A percentile compares a stretch with the other conserved stretches of the same genome.
Evolutionary conservation across 1,140 invertebrate genomes (phyloP).

Genomic region (Drosophila persimilis): DNA sequence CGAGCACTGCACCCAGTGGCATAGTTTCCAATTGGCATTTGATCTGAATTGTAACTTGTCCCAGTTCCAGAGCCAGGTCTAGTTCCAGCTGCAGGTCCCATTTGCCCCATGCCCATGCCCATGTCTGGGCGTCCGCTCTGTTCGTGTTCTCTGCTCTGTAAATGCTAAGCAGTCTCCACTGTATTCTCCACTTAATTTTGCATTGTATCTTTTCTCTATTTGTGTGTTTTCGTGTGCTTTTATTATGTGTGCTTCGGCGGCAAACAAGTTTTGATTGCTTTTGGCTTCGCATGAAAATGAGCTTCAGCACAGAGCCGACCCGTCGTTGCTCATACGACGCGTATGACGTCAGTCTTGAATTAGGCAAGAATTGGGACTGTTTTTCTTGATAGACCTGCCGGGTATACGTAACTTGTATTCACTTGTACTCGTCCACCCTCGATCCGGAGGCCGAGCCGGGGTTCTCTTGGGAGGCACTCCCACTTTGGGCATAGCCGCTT

Average conservation of each 20-base stretch:
- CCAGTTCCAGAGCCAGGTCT: constrained; percentile 6
- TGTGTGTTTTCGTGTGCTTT: constrained; percentile 26
- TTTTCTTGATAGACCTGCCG: constrained; percentile 36
- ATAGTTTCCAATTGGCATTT: constrained; percentile 50
- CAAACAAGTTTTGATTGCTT: constrained; percentile 79
- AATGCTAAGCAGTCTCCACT: constrained; percentile 57
- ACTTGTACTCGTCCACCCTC: too few species aligned
- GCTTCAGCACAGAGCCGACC: constrained; percentile 32
- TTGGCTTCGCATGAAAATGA: constrained; percentile 53
- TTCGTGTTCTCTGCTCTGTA: constrained; percentile 38
- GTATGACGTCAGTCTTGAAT: constrained; percentile 69
- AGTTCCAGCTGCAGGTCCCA: constrained; percentile 31
- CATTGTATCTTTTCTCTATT: constrained; percentile 54
- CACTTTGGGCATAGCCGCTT: constrained; percentile 46
- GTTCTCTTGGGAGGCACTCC: constrained; percentile 13
- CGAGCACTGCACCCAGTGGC: constrained; percentile 20
- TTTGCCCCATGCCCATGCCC: constrained; percentile 21
- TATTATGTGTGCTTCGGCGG: constrained; percentile 49
- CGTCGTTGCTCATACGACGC: constrained; percentile 6
- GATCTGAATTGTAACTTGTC: constrained; percentile 51
- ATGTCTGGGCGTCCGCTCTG: not conserved
- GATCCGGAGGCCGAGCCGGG: constrained; percentile 54
- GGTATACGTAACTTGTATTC: constrained; percentile 22
- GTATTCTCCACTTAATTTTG: constrained; percentile 65
- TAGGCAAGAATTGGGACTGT: constrained; percentile 68